A percentile compares a stretch with the other conserved stretches of the same genome.
phyloP scores from a whole-genome alignment of 2,888 invertebrate species.

The Drosophila limbata region DNA sequence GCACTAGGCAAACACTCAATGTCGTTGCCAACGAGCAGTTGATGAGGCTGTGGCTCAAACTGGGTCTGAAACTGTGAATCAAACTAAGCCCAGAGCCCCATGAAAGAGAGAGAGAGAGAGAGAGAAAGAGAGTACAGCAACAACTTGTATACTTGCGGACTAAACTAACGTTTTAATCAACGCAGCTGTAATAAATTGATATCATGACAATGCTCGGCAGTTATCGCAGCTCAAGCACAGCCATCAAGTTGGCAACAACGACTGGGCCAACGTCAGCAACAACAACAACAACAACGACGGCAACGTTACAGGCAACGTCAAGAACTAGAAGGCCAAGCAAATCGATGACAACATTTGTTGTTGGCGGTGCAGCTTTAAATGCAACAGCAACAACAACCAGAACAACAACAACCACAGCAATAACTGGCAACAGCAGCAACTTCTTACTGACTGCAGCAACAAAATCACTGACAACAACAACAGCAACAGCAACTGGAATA shows the following conservation, averaged over 20 bases:
- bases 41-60: slow-evolving; percentile 33
- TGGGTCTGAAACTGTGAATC: slow-evolving; percentile 19
- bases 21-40: slow-evolving; percentile 34
- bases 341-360: slow-evolving; percentile 68
- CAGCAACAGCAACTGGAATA: slow-evolving; percentile 21
- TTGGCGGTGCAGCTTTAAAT: slow-evolving; percentile 56
- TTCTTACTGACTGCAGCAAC: slow-evolving; percentile 29
- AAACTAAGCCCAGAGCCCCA: slow-evolving; percentile 48
- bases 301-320: no score
- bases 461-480: slow-evolving; percentile 40
- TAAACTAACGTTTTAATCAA: slow-evolving; percentile 47
- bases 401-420: slow-evolving; percentile 39
- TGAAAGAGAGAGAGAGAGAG: no score
- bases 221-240: slow-evolving; percentile 39
- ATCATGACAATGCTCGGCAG: slow-evolving; percentile 58
- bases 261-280: slow-evolving; percentile 39
- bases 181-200: slow-evolving; percentile 41
- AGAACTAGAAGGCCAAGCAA: slow-evolving; percentile 55
- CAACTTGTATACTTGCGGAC: neutral
- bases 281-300: slow-evolving; percentile 31
- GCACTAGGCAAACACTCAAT: slow-evolving; percentile 53
- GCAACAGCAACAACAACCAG: slow-evolving; percentile 43
- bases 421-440: slow-evolving; percentile 33
- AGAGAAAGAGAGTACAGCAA: no score
- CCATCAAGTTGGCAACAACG: slow-evolving; percentile 30